phyloP scores from a whole-genome alignment of 2,888 invertebrate genomes.

The Orthosia cruda region DNA sequence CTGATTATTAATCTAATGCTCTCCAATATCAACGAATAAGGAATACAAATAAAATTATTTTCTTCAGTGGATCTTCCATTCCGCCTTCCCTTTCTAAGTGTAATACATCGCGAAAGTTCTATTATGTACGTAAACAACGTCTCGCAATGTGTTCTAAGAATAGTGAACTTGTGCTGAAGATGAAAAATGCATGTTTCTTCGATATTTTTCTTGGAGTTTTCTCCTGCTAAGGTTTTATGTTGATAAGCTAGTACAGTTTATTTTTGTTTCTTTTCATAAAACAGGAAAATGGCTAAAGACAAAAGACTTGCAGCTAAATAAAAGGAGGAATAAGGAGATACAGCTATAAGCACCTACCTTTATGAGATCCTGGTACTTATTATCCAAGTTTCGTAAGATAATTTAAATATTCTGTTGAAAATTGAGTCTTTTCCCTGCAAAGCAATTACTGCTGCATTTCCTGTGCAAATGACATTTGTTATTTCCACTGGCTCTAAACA shows the following conservation, averaged over 20 bases:
- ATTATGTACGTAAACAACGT: slow-evolving; percentile 9
- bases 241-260: slow-evolving; percentile 29
- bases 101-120: slow-evolving; percentile 23
- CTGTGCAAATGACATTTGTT: too few relatives aligned
- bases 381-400: not conserved
- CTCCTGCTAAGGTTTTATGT: slow-evolving; percentile 38
- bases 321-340: not conserved
- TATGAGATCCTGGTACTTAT: not conserved
- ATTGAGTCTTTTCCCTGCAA: too few relatives aligned
- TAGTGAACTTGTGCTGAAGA: slow-evolving; percentile 39
- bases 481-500: too few relatives aligned
- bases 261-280: slow-evolving; percentile 23
- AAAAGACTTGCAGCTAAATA: not conserved
- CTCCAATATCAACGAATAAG: too few relatives aligned
- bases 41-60: not conserved
- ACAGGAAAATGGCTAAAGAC: slow-evolving; percentile 6
- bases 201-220: slow-evolving; percentile 45
- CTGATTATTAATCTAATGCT: too few relatives aligned
- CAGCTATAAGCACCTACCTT: not conserved
- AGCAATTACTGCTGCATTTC: too few relatives aligned
- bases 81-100: not conserved
- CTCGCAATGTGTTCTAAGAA: slow-evolving; percentile 33
- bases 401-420: too few relatives aligned
- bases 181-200: slow-evolving; percentile 54
- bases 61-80: not conserved